Conservation (phyloP, 2,888 invertebrate species). For the Platypus cylindrus region DNA sequence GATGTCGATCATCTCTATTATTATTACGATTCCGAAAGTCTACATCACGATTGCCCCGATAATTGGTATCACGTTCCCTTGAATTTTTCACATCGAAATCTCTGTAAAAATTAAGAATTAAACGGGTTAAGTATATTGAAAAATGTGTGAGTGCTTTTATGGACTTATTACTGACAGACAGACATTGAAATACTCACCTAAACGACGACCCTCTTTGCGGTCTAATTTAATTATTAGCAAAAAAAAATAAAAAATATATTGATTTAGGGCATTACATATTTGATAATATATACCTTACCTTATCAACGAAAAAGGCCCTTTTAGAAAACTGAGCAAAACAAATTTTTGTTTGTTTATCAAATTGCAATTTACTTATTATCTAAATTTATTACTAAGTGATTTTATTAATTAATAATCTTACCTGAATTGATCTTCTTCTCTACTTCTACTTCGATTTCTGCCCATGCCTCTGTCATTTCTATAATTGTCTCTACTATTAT, state of each 20-base stretch:
- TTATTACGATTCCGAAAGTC: conserved; percentile 25
- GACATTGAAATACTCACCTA: too few relatives aligned
- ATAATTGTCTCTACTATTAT: conserved; percentile 18
- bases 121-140: too few relatives aligned
- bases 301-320: background rate
- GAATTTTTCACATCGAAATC: conserved; percentile 18
- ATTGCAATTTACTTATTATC: too few relatives aligned
- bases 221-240: background rate
- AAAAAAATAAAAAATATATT: background rate
- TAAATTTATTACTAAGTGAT: background rate
- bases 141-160: too few relatives aligned
- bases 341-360: too few relatives aligned
- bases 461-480: conserved; percentile 19
- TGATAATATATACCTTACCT: background rate
- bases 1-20: conserved; percentile 20
- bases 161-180: too few relatives aligned
- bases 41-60: conserved; percentile 18
- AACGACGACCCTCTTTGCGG: too few relatives aligned
- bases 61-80: conserved; percentile 22
- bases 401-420: conserved; percentile 22
- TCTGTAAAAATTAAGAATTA: too few relatives aligned
- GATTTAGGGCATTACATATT: background rate
- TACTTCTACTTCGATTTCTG: conserved; percentile 15
- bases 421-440: conserved; percentile 12
- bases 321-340: background rate